These are phyloP conservation scores for Luidia sarsii DNA, from an alignment of 53 echinoderm and acorn worm species.

Conservation along the genomic window DNA sequence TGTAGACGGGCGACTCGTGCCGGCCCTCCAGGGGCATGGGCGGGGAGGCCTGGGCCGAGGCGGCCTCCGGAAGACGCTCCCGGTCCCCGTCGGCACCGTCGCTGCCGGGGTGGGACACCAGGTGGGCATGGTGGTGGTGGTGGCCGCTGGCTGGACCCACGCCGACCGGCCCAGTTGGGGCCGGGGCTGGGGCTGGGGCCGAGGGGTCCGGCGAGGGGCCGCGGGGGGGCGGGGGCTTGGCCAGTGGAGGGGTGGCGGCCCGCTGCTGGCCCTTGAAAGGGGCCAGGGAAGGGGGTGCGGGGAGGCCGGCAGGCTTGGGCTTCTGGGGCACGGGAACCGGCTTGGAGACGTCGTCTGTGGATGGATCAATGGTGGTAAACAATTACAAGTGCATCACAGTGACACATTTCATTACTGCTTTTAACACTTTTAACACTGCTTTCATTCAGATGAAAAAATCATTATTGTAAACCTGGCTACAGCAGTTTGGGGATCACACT, in stretches of 20 bases:
- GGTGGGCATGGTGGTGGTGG: too few species aligned
- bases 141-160: slow-evolving; percentile 8
- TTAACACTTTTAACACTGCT: too few species aligned
- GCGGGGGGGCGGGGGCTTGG: slow-evolving; percentile 4
- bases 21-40: slow-evolving; percentile 43
- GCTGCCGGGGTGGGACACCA: background rate
- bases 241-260: slow-evolving; percentile 4
- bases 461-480: too few species aligned
- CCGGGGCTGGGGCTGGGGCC: background rate
- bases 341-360: slow-evolving; percentile 34
- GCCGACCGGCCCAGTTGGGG: slow-evolving; percentile 3
- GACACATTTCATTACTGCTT: too few species aligned
- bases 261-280: background rate
- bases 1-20: slow-evolving; percentile 46
- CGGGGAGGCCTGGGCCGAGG: slow-evolving; percentile 51
- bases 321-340: slow-evolving; percentile 27
- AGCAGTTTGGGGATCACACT: too few species aligned
- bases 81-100: background rate
- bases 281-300: slow-evolving; percentile 47
- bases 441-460: too few species aligned
- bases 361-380: background rate
- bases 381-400: background rate
- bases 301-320: slow-evolving; percentile 6
- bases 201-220: slow-evolving; percentile 7
- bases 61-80: slow-evolving; percentile 24